Evolutionary conservation across 2,888 invertebrate genomes (phyloP).

Genomic region (Pristionchus maxplancki): DNA sequence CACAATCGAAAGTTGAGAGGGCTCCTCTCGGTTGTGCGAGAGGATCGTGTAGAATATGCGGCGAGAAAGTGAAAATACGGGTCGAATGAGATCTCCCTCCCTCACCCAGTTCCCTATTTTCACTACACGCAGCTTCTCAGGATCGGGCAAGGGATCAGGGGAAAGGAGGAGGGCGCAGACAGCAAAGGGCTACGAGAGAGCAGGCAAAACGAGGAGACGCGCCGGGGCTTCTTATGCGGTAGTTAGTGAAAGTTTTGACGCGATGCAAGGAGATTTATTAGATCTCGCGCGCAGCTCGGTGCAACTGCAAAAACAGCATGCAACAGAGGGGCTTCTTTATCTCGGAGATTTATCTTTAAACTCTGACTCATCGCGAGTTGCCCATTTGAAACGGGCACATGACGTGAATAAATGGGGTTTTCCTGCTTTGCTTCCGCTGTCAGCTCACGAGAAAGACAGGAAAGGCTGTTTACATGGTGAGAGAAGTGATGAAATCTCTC

Average conservation of each 20-base stretch:
- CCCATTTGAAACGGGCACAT: background rate
- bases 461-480: slow-evolving; percentile 29
- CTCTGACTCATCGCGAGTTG: slow-evolving; percentile 3
- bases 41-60: background rate
- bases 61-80: slow-evolving; percentile 47
- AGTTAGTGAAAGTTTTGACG: slow-evolving; percentile 47
- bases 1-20: slow-evolving; percentile 25
- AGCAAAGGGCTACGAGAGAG: background rate
- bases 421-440: background rate
- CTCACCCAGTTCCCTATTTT: slow-evolving; percentile 50
- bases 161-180: background rate
- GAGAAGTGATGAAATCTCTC: slow-evolving; percentile 11
- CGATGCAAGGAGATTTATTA: slow-evolving; percentile 27
- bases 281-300: background rate
- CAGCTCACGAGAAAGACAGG: slow-evolving; percentile 26
- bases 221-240: slow-evolving; percentile 25
- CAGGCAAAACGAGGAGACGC: background rate
- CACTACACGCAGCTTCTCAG: slow-evolving; percentile 37
- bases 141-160: background rate
- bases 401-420: slow-evolving; percentile 1
- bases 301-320: background rate
- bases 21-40: background rate
- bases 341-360: background rate
- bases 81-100: slow-evolving; percentile 28
- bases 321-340: background rate